Conservation (phyloP, 1,140 invertebrate genomes). For the Caenorhabditis tropicalis region DNA sequence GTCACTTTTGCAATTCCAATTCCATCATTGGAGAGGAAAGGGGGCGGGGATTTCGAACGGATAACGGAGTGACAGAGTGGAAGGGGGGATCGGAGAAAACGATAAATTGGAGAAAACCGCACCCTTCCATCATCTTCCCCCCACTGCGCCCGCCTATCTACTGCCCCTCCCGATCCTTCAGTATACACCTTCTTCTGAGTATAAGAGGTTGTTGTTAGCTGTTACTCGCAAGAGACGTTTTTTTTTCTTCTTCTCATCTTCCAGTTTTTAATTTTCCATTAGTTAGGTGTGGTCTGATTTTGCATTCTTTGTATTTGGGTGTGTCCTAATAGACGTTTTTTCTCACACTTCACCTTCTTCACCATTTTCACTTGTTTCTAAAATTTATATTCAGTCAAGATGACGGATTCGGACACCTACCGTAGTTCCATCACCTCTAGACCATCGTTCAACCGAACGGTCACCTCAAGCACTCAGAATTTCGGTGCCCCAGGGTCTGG, state of each 20-base stretch:
- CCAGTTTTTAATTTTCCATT: neutral
- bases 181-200: constrained; percentile 10
- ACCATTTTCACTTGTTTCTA: neutral
- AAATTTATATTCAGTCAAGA: neutral
- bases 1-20: constrained; percentile 18
- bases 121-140: constrained; percentile 30
- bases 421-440: constrained; percentile 67
- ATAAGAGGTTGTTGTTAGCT: neutral
- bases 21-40: neutral
- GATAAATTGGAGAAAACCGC: constrained; percentile 40
- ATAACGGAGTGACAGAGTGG: constrained; percentile 21
- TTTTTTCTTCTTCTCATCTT: neutral
- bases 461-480: constrained; percentile 44
- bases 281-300: neutral
- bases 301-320: neutral
- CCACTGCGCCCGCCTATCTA: neutral
- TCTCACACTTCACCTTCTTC: neutral
- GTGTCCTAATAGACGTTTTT: neutral
- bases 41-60: constrained; percentile 7
- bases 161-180: constrained; percentile 17
- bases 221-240: neutral
- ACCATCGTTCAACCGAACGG: constrained; percentile 61
- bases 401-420: constrained; percentile 54
- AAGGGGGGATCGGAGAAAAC: neutral
- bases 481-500: constrained; percentile 41